phyloP scores from a whole-genome alignment of 2,113 vertebrate genomes.

The Barbus barbus region DNA sequence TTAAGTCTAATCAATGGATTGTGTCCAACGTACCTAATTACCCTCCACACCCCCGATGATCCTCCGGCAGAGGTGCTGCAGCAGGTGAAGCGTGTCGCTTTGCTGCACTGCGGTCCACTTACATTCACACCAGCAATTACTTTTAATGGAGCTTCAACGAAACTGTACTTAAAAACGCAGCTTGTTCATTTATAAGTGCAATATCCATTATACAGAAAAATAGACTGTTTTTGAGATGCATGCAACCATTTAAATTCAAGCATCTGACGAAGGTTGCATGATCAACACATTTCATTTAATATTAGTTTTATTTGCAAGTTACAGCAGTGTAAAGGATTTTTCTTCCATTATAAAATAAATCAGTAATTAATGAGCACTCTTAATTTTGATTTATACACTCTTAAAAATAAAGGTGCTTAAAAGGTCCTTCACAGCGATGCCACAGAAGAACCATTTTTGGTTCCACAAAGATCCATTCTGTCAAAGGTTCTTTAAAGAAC shows the following conservation, averaged over 20 bases:
- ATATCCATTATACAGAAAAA: neutral
- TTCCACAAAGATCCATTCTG: too few relatives aligned
- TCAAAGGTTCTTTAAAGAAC: too few relatives aligned
- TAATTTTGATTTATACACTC: too few relatives aligned
- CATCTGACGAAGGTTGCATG: too few relatives aligned
- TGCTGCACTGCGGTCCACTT: neutral
- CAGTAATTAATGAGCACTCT: too few relatives aligned
- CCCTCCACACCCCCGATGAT: constrained; percentile 9
- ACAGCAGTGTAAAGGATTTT: too few relatives aligned
- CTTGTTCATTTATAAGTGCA: neutral
- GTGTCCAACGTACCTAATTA: constrained; percentile 38
- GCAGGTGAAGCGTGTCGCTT: neutral
- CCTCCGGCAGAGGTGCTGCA: neutral
- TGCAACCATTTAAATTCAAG: neutral
- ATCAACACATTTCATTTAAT: too few relatives aligned
- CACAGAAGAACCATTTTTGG: too few relatives aligned
- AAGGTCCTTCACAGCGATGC: too few relatives aligned
- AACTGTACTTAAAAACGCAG: neutral
- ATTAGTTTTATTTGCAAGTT: too few relatives aligned
- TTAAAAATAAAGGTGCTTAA: too few relatives aligned
- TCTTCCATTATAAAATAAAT: too few relatives aligned
- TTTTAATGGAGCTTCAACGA: neutral
- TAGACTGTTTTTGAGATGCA: neutral
- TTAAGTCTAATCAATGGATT: constrained; percentile 34
- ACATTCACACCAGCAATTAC: neutral